phyloP scores from a whole-genome alignment of 1,140 invertebrate genomes.

The Heliconius himera region DNA sequence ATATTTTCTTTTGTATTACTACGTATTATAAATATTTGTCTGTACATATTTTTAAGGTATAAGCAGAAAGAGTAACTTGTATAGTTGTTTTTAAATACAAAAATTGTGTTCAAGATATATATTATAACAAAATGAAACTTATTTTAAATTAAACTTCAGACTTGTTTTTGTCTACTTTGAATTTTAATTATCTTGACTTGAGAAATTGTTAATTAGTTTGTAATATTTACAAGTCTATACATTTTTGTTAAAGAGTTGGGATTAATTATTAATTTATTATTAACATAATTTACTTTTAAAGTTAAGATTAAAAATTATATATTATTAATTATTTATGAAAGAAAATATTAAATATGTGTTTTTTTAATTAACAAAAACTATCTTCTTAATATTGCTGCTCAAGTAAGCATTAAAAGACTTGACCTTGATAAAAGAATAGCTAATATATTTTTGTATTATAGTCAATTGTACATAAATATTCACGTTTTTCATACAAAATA shows the following conservation, averaged over 20 bases:
- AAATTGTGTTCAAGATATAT: not conserved
- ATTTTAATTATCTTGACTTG: slow-evolving; percentile 14
- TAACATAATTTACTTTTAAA: not conserved
- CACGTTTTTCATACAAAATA: too few species aligned
- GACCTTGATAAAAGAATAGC: not conserved
- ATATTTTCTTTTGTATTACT: not conserved
- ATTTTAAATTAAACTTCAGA: slow-evolving; percentile 4
- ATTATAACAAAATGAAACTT: not conserved
- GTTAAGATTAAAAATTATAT: not conserved
- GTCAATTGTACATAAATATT: not conserved
- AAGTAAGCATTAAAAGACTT: not conserved
- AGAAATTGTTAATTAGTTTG: slow-evolving; percentile 14
- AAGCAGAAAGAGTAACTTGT: not conserved
- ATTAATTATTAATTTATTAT: not conserved
- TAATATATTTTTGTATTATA: not conserved
- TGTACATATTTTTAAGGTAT: not conserved
- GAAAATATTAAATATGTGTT: not conserved
- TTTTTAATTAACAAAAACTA: not conserved
- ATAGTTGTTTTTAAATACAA: not conserved
- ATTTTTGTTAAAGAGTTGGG: not conserved
- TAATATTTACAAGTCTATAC: not conserved
- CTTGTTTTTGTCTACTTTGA: slow-evolving; percentile 14
- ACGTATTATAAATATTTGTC: not conserved
- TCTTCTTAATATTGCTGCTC: not conserved
- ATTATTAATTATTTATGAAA: not conserved